phyloP scores from a whole-genome alignment of 2,888 invertebrate species.

The Drosophila rellima region DNA sequence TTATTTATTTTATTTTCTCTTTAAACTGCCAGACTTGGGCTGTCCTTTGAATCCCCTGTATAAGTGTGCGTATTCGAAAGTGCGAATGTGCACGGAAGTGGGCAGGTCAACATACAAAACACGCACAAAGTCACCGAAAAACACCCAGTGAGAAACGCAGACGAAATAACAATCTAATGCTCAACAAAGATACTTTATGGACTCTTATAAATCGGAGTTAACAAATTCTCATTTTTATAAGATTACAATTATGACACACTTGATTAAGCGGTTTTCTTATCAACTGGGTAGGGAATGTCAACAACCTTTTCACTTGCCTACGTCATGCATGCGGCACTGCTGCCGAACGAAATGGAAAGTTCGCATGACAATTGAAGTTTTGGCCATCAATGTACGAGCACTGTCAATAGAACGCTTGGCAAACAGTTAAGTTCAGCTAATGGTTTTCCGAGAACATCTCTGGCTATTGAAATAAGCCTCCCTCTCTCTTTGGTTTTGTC shows the following conservation, averaged over 20 bases:
- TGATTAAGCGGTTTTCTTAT: conserved; percentile 1
- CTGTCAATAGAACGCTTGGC: neutral
- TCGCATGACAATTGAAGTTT: neutral
- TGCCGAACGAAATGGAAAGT: neutral
- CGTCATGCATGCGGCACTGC: neutral
- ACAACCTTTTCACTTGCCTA: neutral
- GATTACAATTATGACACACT: conserved; percentile 4
- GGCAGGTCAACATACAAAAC: conserved; percentile 55
- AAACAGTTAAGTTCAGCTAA: conserved; percentile 6
- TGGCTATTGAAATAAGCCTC: conserved; percentile 1
- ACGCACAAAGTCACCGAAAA: conserved; percentile 40
- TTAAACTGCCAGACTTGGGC: conserved; percentile 56
- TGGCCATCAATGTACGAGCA: neutral
- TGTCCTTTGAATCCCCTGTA: conserved; percentile 34
- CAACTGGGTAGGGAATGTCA: neutral
- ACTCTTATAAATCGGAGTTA: neutral
- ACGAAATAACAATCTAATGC: neutral
- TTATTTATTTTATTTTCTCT: conserved; percentile 30
- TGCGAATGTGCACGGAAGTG: conserved; percentile 55
- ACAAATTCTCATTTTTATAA: neutral
- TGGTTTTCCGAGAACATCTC: neutral
- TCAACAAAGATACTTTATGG: neutral
- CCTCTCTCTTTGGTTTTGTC: neutral
- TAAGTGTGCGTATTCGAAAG: conserved; percentile 60
- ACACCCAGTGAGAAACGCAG: conserved; percentile 28